Conservation (phyloP, 2,113 vertebrate species). For the Cyprinodon variegatus region DNA sequence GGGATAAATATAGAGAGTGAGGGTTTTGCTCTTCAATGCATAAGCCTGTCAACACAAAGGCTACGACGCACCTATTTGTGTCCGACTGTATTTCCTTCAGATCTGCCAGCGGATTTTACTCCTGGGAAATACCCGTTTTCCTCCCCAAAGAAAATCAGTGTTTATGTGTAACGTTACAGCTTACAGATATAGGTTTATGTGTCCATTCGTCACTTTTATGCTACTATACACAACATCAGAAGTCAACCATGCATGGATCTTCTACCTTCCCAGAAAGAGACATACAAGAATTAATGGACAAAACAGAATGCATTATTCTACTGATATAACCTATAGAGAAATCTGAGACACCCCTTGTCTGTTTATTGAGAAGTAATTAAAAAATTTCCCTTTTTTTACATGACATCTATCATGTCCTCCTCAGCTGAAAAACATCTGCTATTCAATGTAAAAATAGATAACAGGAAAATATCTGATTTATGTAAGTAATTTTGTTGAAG, state of each 20-base stretch:
- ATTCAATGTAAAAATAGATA: no score
- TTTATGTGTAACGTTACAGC: background rate
- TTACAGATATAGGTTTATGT: background rate
- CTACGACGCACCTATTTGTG: constrained; percentile 19
- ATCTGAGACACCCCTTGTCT: no score
- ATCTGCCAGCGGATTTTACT: constrained; percentile 28
- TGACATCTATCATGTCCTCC: no score
- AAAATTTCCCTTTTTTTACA: no score
- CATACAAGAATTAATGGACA: background rate
- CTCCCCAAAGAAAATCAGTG: constrained; percentile 3
- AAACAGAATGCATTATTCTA: background rate
- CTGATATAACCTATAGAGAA: no score
- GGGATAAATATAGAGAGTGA: constrained; percentile 55
- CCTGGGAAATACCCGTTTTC: constrained; percentile 30
- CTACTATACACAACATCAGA: background rate
- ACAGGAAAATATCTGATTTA: no score
- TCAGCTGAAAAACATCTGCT: no score
- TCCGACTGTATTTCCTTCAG: constrained; percentile 8
- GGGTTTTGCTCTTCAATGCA: constrained; percentile 58
- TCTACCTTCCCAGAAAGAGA: background rate
- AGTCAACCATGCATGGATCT: background rate
- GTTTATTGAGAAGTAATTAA: no score
- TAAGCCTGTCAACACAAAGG: constrained; percentile 56
- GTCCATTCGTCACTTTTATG: background rate
- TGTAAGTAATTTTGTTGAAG: no score